Evolutionary conservation across 2,888 invertebrate genomes (phyloP).

Genomic region (Drosophila hamatofila): DNA sequence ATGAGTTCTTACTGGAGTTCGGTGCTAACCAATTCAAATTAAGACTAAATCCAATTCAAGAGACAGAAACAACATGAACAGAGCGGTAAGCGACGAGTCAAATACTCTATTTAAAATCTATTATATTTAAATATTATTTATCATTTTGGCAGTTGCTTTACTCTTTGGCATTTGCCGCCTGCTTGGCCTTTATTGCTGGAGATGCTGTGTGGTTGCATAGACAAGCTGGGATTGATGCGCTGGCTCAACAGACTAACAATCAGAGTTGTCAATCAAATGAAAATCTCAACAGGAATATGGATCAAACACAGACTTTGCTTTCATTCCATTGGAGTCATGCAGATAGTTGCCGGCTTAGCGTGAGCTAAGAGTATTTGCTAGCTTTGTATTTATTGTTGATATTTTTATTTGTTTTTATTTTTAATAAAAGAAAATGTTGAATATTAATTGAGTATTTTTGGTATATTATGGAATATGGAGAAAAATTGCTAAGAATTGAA

Average conservation of each 20-base stretch:
- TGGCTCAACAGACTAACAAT: neutral
- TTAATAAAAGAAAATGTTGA: constrained; percentile 41
- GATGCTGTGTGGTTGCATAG: neutral
- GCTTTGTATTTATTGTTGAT: constrained; percentile 56
- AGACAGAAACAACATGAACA: constrained; percentile 52
- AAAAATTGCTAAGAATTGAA: too few species aligned
- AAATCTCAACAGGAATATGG: neutral
- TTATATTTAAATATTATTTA: neutral
- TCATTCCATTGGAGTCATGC: neutral
- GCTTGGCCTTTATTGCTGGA: constrained; percentile 27
- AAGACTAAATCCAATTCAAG: constrained; percentile 71
- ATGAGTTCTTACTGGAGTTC: constrained; percentile 80
- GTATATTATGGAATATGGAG: too few species aligned
- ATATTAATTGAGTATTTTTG: neutral
- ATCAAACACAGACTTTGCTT: neutral
- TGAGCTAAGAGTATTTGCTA: constrained; percentile 22
- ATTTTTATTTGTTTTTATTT: constrained; percentile 52
- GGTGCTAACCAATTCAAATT: constrained; percentile 68
- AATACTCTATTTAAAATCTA: neutral
- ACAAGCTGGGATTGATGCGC: neutral
- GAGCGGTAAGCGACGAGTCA: constrained; percentile 43
- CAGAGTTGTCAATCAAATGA: neutral
- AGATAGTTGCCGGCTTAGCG: neutral
- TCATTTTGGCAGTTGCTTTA: constrained; percentile 50
- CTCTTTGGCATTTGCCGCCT: constrained; percentile 55